Conservation (phyloP, 2,888 invertebrate species). For the Magallana nippona region DNA sequence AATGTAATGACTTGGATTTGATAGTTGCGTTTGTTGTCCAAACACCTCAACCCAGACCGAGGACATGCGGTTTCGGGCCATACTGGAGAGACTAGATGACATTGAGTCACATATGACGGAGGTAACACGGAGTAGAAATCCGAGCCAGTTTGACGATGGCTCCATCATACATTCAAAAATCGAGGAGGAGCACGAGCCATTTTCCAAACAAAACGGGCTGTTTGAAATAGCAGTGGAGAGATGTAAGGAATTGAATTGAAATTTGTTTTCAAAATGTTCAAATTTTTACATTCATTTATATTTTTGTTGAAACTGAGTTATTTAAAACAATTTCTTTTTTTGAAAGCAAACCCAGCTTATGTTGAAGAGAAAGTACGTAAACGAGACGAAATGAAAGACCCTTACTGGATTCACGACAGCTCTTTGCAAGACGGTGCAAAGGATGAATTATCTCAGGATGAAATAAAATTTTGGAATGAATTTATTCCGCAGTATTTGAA, state of each 20-base stretch:
- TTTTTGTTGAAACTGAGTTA: background rate
- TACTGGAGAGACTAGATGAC: conserved; percentile 65
- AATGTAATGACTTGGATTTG: too few species aligned
- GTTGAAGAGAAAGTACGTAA: conserved; percentile 50
- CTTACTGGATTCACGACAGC: conserved; percentile 63
- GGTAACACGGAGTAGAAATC: conserved; percentile 5
- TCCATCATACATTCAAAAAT: conserved; percentile 11
- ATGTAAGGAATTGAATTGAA: conserved; percentile 49
- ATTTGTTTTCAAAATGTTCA: background rate
- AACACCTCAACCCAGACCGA: conserved; percentile 54
- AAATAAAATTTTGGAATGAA: conserved; percentile 95
- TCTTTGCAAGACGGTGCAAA: conserved; percentile 54
- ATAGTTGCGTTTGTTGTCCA: conserved; percentile 67
- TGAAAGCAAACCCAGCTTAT: conserved; percentile 61
- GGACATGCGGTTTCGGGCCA: conserved; percentile 59
- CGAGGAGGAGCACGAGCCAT: conserved; percentile 39
- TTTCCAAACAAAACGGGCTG: conserved; percentile 56
- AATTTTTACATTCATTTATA: background rate
- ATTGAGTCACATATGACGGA: conserved; percentile 61
- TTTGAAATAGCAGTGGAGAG: conserved; percentile 59
- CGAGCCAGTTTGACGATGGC: background rate
- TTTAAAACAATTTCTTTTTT: background rate
- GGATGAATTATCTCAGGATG: conserved; percentile 79
- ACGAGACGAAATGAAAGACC: conserved; percentile 58
- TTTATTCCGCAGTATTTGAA: conserved; percentile 95